These are phyloP conservation scores for Phengaris arion DNA, from an alignment of 2,888 invertebrate species.

Conservation along the genomic window DNA sequence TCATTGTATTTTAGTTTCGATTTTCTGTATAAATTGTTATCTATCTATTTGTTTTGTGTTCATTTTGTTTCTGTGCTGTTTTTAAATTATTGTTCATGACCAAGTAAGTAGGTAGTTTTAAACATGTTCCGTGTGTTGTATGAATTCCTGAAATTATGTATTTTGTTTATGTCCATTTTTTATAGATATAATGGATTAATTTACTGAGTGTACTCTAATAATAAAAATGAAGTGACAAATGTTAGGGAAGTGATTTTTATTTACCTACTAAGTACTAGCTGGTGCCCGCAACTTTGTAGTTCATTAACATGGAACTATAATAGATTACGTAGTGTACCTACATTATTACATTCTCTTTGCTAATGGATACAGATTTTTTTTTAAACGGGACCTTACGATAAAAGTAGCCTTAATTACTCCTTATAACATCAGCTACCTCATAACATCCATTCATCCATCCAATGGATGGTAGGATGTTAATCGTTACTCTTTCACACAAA, in stretches of 20 bases:
- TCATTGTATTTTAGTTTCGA: constrained; percentile 17
- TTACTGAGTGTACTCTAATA: constrained; percentile 32
- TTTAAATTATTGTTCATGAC: constrained; percentile 26
- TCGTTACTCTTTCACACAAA: too few species aligned
- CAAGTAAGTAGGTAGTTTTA: background rate
- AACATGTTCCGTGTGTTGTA: constrained; percentile 3
- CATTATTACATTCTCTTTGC: too few species aligned
- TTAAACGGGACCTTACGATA: too few species aligned
- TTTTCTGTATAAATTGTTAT: constrained; percentile 13
- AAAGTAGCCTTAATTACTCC: too few species aligned
- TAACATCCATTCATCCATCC: too few species aligned
- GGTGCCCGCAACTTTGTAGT: too few species aligned
- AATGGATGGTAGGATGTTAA: too few species aligned
- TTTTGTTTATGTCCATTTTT: constrained; percentile 33
- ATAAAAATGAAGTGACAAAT: constrained; percentile 73
- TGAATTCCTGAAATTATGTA: background rate
- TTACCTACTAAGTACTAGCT: background rate
- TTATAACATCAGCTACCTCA: too few species aligned
- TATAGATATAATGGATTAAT: constrained; percentile 33
- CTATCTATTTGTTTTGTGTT: constrained; percentile 37
- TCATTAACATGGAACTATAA: too few species aligned
- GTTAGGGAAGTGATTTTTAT: background rate
- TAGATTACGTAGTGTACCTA: too few species aligned
- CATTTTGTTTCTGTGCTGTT: constrained; percentile 31
- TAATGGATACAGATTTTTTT: background rate